Percentiles rank a stretch among this genome's conserved stretches.
Conservation (phyloP, 2,113 vertebrate genomes). For the Tympanuchus pallidicinctus region DNA sequence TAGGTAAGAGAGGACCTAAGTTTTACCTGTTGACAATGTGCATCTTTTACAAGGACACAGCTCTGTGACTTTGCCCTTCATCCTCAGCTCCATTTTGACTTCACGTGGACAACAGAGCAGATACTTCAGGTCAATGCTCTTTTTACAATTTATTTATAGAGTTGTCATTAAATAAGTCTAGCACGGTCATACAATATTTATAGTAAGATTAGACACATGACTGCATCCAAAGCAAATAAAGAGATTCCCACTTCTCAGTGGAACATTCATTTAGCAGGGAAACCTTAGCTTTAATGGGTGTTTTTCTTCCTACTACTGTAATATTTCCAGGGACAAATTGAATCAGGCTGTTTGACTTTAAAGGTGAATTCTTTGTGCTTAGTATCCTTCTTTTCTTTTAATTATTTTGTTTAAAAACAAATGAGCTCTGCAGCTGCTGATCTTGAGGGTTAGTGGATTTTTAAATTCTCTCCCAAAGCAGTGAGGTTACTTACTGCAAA, state of each 20-base stretch:
- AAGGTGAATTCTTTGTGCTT: constrained; percentile 32
- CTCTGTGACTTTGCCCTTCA: not conserved
- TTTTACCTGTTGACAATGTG: not conserved
- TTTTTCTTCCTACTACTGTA: not conserved
- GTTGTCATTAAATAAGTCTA: constrained; percentile 36
- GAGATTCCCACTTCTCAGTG: not conserved
- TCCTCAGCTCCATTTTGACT: not conserved
- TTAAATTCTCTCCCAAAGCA: constrained; percentile 9
- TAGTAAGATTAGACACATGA: constrained; percentile 14
- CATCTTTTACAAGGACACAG: not conserved
- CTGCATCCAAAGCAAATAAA: constrained; percentile 1
- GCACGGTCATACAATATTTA: constrained; percentile 27
- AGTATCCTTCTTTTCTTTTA: constrained; percentile 29
- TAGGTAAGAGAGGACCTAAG: not conserved
- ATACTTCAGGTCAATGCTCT: not conserved
- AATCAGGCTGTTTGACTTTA: constrained; percentile 22
- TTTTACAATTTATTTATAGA: constrained; percentile 18
- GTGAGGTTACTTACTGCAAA: not conserved
- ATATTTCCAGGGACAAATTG: constrained; percentile 38
- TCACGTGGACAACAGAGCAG: not conserved
- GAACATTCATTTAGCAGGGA: not conserved
- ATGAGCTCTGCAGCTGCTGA: constrained; percentile 36
- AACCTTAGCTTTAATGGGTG: not conserved
- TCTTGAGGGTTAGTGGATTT: constrained; percentile 14
- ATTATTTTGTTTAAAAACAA: constrained; percentile 53